Evolutionary conservation across 2,888 invertebrate species (phyloP).

Genomic region (Nezara viridula): DNA sequence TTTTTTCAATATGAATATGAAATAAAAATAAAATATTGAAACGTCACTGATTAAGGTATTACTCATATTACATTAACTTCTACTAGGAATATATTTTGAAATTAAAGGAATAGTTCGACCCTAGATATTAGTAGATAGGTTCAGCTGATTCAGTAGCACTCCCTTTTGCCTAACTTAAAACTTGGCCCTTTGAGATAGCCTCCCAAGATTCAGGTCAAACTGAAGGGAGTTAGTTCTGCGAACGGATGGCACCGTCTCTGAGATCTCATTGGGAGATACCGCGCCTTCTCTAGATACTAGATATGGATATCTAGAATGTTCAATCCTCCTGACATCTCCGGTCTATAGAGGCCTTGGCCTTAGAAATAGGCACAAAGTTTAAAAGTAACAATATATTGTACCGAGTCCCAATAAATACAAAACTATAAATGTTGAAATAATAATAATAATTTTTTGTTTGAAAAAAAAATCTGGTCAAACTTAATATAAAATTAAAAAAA

Average conservation of each 20-base stretch:
- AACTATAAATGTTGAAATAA: too few relatives aligned
- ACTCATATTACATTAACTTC: too few relatives aligned
- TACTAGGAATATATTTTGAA: too few relatives aligned
- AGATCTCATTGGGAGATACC: not conserved
- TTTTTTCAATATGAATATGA: too few relatives aligned
- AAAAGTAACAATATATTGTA: not conserved
- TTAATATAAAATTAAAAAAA: too few relatives aligned
- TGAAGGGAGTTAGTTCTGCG: not conserved
- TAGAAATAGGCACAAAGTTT: not conserved
- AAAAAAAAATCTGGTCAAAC: too few relatives aligned
- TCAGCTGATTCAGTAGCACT: not conserved
- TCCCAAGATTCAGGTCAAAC: not conserved
- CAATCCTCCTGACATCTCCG: not conserved
- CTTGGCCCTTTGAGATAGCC: slow-evolving; percentile 11
- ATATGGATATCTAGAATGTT: not conserved
- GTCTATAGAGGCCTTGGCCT: not conserved
- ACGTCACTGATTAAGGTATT: too few relatives aligned
- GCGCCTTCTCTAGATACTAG: not conserved
- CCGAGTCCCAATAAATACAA: too few relatives aligned
- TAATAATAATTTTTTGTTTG: too few relatives aligned
- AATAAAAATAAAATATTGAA: too few relatives aligned
- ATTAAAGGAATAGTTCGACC: too few relatives aligned
- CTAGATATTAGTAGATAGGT: not conserved
- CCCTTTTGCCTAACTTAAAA: not conserved
- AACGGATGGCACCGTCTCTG: not conserved